Evolutionary conservation across 2,888 invertebrate genomes (phyloP).

Genomic region (Andrena minutula): DNA sequence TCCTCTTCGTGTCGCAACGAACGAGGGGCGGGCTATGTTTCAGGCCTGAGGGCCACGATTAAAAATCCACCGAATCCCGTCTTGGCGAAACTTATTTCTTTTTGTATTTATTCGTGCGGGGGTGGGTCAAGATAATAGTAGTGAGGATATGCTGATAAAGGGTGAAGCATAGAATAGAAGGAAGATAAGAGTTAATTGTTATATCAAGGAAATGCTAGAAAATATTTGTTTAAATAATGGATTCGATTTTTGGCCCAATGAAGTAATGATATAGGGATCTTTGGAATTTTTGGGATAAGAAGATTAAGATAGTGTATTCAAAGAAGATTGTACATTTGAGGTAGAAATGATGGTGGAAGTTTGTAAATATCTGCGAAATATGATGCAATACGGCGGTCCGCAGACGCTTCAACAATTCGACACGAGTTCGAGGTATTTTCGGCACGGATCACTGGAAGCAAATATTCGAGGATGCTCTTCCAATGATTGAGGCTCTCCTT

Average conservation of each 20-base stretch:
- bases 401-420: slow-evolving; percentile 12
- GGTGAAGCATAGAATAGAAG: too few species aligned
- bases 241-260: too few species aligned
- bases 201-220: too few species aligned
- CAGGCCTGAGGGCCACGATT: not conserved
- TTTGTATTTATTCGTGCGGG: too few species aligned
- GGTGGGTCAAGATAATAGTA: too few species aligned
- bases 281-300: too few species aligned
- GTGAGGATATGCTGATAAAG: too few species aligned
- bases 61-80: slow-evolving; percentile 19
- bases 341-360: not conserved
- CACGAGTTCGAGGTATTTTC: slow-evolving; percentile 28
- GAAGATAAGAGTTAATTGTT: too few species aligned
- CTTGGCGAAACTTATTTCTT: too few species aligned
- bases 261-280: too few species aligned
- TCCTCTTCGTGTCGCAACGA: slow-evolving; percentile 35
- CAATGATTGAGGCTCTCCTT: slow-evolving; percentile 26
- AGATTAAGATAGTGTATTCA: not conserved
- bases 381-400: not conserved
- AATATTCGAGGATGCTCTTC: slow-evolving; percentile 34
- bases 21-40: not conserved
- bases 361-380: slow-evolving; percentile 1
- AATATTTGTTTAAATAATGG: too few species aligned
- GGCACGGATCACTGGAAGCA: slow-evolving; percentile 32
- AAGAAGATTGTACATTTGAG: not conserved